phyloP scores from a whole-genome alignment of 2,113 vertebrate genomes.

The Petrocephalus microphthalmus region DNA sequence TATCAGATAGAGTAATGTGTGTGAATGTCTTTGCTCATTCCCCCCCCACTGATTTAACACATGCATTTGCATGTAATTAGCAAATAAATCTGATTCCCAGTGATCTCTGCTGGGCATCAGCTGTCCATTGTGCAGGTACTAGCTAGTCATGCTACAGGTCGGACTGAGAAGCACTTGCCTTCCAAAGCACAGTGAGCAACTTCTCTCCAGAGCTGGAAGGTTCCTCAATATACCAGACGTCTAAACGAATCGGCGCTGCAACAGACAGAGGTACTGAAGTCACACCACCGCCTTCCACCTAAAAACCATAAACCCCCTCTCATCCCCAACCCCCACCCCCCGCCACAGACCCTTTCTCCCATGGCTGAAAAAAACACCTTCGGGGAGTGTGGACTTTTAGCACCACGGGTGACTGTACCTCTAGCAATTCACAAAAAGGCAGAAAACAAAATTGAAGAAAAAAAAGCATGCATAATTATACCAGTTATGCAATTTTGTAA shows the following conservation, averaged over 20 bases:
- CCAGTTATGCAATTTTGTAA: not conserved
- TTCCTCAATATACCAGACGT: conserved; percentile 50
- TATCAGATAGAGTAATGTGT: not conserved
- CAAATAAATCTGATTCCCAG: not conserved
- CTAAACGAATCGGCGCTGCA: conserved; percentile 48
- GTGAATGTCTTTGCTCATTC: not conserved
- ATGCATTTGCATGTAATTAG: not conserved
- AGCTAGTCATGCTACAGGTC: not conserved
- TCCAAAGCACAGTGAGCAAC: conserved; percentile 28
- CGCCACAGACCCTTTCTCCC: not conserved
- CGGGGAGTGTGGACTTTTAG: not conserved
- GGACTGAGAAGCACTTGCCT: conserved; percentile 26
- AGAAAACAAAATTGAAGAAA: not conserved
- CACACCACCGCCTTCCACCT: not conserved
- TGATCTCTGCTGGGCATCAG: not conserved
- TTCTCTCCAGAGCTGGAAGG: not conserved
- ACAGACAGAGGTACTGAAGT: not conserved
- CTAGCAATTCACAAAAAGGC: not conserved
- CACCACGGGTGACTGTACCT: not conserved
- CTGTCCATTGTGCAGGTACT: not conserved
- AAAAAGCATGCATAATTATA: not conserved
- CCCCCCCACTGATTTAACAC: not conserved
- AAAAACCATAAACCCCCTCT: not conserved
- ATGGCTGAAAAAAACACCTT: not conserved
- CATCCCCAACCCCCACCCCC: not conserved